phyloP scores from a whole-genome alignment of 1,140 invertebrate genomes.

The Musca vetustissima region DNA sequence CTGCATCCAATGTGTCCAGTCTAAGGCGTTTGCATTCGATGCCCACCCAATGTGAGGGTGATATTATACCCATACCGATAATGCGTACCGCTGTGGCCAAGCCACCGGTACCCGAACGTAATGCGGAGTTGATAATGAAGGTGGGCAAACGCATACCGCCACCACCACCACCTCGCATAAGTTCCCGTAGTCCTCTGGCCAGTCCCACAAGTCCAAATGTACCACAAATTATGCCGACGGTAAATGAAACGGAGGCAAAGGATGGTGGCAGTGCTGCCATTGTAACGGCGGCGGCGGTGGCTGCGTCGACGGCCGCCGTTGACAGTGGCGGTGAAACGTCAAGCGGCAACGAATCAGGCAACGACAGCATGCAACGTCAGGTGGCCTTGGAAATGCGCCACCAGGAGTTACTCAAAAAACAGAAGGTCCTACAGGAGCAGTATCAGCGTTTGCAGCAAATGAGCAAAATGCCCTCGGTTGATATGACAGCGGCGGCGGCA shows the following conservation, averaged over 20 bases:
- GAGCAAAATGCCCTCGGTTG: slow-evolving; percentile 70
- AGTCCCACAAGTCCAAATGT: slow-evolving; percentile 71
- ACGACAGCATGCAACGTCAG: slow-evolving; percentile 65
- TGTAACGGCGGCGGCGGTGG: too few species aligned
- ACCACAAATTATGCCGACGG: slow-evolving; percentile 58
- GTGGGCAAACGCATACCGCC: slow-evolving; percentile 76
- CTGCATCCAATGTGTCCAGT: slow-evolving; percentile 59
- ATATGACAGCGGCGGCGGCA: slow-evolving; percentile 59
- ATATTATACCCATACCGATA: slow-evolving; percentile 64
- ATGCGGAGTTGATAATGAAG: slow-evolving; percentile 68
- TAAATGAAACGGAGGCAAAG: slow-evolving; percentile 20
- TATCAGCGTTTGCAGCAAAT: slow-evolving; percentile 83
- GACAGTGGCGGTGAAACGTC: slow-evolving; percentile 45
- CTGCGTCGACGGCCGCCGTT: slow-evolving; percentile 18
- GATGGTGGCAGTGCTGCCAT: slow-evolving; percentile 12
- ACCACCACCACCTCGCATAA: slow-evolving; percentile 81
- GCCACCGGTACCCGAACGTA: slow-evolving; percentile 77
- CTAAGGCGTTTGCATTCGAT: slow-evolving; percentile 73
- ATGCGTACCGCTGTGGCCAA: slow-evolving; percentile 54
- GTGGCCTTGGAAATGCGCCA: slow-evolving; percentile 80
- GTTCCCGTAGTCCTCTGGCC: slow-evolving; percentile 78
- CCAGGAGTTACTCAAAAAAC: slow-evolving; percentile 82
- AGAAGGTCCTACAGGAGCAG: slow-evolving; percentile 84
- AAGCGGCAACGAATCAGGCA: slow-evolving; percentile 69
- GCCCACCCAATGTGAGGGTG: slow-evolving; percentile 73